phyloP scores from a whole-genome alignment of 2,113 vertebrate species.

The Australoheros scitulus region DNA sequence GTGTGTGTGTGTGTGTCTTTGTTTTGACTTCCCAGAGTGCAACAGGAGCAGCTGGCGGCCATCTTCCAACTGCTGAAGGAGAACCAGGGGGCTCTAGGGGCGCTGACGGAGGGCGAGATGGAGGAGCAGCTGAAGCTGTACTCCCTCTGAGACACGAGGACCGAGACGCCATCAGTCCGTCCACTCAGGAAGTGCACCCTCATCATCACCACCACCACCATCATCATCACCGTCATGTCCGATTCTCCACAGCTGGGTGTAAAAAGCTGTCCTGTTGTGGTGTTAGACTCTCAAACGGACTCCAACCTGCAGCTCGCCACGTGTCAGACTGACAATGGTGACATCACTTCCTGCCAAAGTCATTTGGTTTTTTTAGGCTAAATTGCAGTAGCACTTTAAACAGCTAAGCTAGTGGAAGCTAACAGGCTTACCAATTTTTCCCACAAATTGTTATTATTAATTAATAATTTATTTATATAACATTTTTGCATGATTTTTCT shows the following conservation, averaged over 20 bases:
- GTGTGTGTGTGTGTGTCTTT: background rate
- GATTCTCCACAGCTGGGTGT: background rate
- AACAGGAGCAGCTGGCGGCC: slow-evolving; percentile 91
- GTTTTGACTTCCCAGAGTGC: slow-evolving; percentile 81
- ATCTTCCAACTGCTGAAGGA: slow-evolving; percentile 91
- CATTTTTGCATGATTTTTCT: background rate
- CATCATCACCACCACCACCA: background rate
- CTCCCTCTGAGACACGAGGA: background rate
- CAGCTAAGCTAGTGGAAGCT: background rate
- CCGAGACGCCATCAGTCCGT: background rate
- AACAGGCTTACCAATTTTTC: background rate
- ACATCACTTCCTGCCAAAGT: background rate
- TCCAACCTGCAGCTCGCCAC: background rate
- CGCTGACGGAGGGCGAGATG: slow-evolving; percentile 88
- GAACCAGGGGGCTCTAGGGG: slow-evolving; percentile 88
- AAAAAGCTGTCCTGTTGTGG: too few relatives aligned
- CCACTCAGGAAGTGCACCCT: background rate
- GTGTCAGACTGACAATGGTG: background rate
- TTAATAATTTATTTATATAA: background rate
- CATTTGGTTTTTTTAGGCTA: background rate
- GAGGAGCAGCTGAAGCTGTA: slow-evolving; percentile 84
- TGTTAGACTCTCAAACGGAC: background rate
- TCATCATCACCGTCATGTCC: background rate
- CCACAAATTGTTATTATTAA: background rate
- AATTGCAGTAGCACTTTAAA: background rate